A percentile compares a stretch with the other conserved stretches of the same genome.
Evolutionary conservation across 1,140 invertebrate genomes (phyloP).

Genomic region (Hyles euphorbiae): DNA sequence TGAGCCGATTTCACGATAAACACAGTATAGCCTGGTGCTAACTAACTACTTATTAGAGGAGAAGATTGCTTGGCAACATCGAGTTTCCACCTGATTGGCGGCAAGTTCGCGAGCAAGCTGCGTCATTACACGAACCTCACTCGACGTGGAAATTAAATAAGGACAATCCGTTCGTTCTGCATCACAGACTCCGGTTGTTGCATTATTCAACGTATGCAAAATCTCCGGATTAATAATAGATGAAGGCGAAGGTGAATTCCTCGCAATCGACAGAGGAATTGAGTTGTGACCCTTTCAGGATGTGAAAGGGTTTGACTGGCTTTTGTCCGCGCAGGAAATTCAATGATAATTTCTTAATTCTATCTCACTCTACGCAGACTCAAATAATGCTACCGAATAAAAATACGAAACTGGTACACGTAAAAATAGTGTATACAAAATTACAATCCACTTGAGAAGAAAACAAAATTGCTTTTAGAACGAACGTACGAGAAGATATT

Average conservation of each 20-base stretch:
- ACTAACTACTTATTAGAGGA: too few species aligned
- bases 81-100: constrained; percentile 20
- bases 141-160: constrained; percentile 50
- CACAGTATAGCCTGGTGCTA: too few species aligned
- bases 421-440: constrained; percentile 13
- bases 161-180: constrained; percentile 47
- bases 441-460: constrained; percentile 17
- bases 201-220: constrained; percentile 62
- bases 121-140: constrained; percentile 29
- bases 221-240: constrained; percentile 54
- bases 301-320: constrained; percentile 26
- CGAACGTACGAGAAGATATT: constrained; percentile 22
- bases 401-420: constrained; percentile 1
- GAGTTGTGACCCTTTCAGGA: constrained; percentile 37
- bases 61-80: constrained; percentile 7
- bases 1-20: neutral
- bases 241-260: constrained; percentile 44
- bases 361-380: neutral
- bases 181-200: constrained; percentile 36
- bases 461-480: constrained; percentile 25
- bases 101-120: constrained; percentile 8
- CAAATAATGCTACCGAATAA: neutral
- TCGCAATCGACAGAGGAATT: constrained; percentile 36
- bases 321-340: constrained; percentile 34
- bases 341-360: constrained; percentile 25